phyloP scores from a whole-genome alignment of 1,140 invertebrate genomes.

The Conopomorpha cramerella region DNA sequence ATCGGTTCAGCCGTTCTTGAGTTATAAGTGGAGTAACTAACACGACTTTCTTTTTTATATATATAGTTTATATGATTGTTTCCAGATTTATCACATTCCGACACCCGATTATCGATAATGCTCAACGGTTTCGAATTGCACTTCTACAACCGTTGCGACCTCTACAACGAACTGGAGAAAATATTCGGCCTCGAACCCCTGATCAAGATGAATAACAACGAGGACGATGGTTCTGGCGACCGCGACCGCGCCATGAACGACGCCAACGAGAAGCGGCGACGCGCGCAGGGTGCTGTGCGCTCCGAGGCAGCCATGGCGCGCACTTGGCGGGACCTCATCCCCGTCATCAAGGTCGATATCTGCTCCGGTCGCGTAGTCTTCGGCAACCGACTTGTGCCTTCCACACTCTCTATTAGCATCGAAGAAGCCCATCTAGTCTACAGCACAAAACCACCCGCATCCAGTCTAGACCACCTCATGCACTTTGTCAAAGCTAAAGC shows the following conservation, averaged over 20 bases:
- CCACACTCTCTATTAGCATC: constrained; percentile 88
- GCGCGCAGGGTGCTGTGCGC: constrained; percentile 67
- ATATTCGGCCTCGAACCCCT: constrained; percentile 83
- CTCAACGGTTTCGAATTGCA: constrained; percentile 96
- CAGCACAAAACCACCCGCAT: constrained; percentile 93
- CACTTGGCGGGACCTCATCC: constrained; percentile 95
- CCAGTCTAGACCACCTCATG: constrained; percentile 93
- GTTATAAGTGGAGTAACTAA: too few relatives aligned
- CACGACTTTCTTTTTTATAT: too few relatives aligned
- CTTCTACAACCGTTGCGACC: constrained; percentile 90
- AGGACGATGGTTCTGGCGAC: constrained; percentile 38
- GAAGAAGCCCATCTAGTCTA: constrained; percentile 96
- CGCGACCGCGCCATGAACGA: constrained; percentile 65
- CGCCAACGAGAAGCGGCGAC: constrained; percentile 62
- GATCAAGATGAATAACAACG: constrained; percentile 70
- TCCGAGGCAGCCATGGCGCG: constrained; percentile 77
- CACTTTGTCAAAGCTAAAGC: constrained; percentile 93
- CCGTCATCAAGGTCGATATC: constrained; percentile 94
- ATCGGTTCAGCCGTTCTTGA: too few relatives aligned
- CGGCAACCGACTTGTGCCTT: constrained; percentile 94
- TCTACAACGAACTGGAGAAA: constrained; percentile 89
- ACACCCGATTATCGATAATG: constrained; percentile 90
- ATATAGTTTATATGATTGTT: too few relatives aligned
- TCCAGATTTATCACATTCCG: constrained; percentile 93
- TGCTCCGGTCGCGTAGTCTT: constrained; percentile 90